phyloP scores from a whole-genome alignment of 2,797 vertebrate genomes.

The Phoxinus dragarum region DNA sequence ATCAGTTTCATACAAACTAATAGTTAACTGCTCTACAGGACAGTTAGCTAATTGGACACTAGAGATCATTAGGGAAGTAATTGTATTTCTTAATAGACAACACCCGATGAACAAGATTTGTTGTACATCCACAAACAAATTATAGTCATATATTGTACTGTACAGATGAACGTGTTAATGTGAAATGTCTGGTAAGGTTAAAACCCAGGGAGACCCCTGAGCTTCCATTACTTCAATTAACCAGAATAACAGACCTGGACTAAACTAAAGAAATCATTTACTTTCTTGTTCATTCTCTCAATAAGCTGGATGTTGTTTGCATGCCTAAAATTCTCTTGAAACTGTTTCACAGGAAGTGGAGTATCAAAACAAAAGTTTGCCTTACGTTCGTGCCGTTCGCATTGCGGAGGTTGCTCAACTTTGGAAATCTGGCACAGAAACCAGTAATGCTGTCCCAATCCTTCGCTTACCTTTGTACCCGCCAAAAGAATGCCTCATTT shows the following conservation, averaged over 20 bases:
- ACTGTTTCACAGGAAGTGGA: conserved; percentile 6
- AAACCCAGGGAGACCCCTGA: not conserved
- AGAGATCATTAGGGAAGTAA: not conserved
- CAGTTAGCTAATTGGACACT: conserved; percentile 3
- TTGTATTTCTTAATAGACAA: not conserved
- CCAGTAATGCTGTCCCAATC: not conserved
- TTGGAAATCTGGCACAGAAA: conserved; percentile 20
- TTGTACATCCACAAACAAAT: not conserved
- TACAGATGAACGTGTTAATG: not conserved
- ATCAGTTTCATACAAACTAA: conserved; percentile 18
- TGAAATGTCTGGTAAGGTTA: conserved; percentile 4
- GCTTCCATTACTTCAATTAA: conserved; percentile 19
- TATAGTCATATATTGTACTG: not conserved
- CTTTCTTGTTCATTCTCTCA: conserved; percentile 1
- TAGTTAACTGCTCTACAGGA: conserved; percentile 14
- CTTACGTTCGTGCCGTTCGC: not conserved
- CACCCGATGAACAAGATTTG: not conserved
- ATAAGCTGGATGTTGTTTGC: not conserved
- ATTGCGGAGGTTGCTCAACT: not conserved
- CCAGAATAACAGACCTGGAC: not conserved
- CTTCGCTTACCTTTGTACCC: not conserved
- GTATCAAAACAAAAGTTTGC: not conserved
- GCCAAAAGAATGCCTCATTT: conserved; percentile 10
- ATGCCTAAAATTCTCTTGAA: not conserved
- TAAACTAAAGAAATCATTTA: not conserved